phyloP scores from a whole-genome alignment of 30 jellyfish, hydroid and myxozoan genomes.

The Hydra vulgaris region DNA sequence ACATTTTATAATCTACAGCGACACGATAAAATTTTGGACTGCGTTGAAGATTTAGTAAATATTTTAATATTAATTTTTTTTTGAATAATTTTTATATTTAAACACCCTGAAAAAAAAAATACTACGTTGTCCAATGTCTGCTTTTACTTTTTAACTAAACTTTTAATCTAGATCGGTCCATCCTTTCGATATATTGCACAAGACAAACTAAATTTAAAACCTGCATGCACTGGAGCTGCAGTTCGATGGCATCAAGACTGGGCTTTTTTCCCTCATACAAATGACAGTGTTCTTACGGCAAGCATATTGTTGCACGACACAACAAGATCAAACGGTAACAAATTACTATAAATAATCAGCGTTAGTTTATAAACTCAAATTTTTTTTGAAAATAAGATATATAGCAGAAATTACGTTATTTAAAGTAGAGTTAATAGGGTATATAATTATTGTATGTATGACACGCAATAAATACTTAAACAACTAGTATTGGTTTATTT shows the following conservation, averaged over 20 bases:
- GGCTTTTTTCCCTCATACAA: conserved; percentile 91
- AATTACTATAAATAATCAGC: no score
- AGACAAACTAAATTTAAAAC: conserved; percentile 72
- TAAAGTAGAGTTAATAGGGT: no score
- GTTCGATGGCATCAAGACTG: conserved; percentile 95
- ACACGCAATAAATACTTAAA: no score
- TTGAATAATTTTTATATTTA: not conserved
- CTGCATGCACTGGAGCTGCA: conserved; percentile 64
- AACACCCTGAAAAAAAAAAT: not conserved
- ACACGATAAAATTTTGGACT: conserved; percentile 46
- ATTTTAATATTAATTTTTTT: not conserved
- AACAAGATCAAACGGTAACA: conserved; percentile 50
- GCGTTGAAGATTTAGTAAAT: conserved; percentile 67
- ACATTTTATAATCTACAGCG: conserved; percentile 32
- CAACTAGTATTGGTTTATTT: no score
- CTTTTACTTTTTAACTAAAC: not conserved
- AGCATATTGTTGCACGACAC: conserved; percentile 61
- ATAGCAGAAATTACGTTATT: no score
- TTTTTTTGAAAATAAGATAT: no score
- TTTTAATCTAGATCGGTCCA: conserved; percentile 52
- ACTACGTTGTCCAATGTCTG: not conserved
- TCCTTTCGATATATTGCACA: conserved; percentile 81
- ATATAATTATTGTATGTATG: no score
- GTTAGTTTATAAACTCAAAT: no score
- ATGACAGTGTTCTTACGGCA: conserved; percentile 69